A percentile compares a stretch with the other conserved stretches of the same genome.
phyloP scores from a whole-genome alignment of 2,113 vertebrate species.

The Hassar affinis region DNA sequence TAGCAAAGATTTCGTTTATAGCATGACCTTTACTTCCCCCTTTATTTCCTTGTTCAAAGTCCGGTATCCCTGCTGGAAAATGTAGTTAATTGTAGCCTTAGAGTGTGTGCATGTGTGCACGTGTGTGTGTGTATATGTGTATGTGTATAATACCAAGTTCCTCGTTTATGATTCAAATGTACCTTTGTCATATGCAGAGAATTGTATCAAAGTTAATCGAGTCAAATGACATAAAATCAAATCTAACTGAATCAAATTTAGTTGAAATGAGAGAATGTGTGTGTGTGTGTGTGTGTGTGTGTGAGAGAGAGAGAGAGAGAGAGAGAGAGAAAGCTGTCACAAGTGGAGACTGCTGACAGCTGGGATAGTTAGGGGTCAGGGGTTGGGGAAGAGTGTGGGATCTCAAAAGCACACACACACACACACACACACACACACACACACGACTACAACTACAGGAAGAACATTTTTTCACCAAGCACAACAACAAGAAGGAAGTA shows the following conservation, averaged over 20 bases:
- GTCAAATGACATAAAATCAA: not conserved
- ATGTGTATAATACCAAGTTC: not conserved
- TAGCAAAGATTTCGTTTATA: not conserved
- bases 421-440: conserved; percentile 21
- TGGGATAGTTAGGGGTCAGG: conserved; percentile 70
- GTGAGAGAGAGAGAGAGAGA: conserved; percentile 26
- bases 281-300: too few relatives aligned
- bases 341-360: conserved; percentile 75
- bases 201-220: not conserved
- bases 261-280: not conserved
- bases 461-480: too few relatives aligned
- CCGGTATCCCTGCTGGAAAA: not conserved
- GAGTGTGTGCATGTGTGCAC: not conserved
- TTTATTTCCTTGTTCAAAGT: not conserved
- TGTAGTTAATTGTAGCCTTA: not conserved
- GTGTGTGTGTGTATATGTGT: not conserved
- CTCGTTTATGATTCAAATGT: not conserved
- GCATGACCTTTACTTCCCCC: not conserved
- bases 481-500: not conserved
- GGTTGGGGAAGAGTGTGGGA: conserved; percentile 72
- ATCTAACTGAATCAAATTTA: conserved; percentile 2
- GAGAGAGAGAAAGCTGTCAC: conserved; percentile 55
- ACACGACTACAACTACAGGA: not conserved
- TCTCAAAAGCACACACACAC: conserved; percentile 59
- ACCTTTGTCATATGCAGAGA: not conserved